Evolutionary conservation across 2,797 vertebrate species (phyloP).

Genomic region (Poeciliopsis presidionis): DNA sequence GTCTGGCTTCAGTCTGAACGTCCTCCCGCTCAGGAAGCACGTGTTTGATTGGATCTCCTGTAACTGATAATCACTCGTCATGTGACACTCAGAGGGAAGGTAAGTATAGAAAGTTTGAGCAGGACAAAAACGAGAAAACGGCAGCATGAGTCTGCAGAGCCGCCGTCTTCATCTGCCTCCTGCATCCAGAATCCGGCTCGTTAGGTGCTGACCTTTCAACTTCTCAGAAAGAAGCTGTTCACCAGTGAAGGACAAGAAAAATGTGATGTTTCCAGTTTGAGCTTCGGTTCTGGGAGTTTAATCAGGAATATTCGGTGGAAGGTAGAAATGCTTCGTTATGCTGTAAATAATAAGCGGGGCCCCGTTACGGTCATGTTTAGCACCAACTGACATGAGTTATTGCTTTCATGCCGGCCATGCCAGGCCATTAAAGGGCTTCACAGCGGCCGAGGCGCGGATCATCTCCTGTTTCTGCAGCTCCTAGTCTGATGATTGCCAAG

Average conservation of each 20-base stretch:
- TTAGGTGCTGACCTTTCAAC: slow-evolving; percentile 20
- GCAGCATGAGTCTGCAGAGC: neutral
- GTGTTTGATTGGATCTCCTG: neutral
- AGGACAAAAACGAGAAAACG: slow-evolving; percentile 4
- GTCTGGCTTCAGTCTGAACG: neutral
- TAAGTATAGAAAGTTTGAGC: slow-evolving; percentile 57
- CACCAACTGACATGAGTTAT: slow-evolving; percentile 47
- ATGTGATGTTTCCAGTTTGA: neutral
- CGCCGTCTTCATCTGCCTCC: neutral
- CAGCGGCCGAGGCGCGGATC: slow-evolving; percentile 20
- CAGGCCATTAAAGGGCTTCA: slow-evolving; percentile 46
- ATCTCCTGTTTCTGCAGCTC: slow-evolving; percentile 47
- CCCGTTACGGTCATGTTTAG: neutral
- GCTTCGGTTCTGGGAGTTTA: neutral
- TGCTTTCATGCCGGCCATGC: slow-evolving; percentile 24
- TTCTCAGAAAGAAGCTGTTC: neutral
- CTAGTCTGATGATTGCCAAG: slow-evolving; percentile 6
- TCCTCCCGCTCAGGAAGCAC: neutral
- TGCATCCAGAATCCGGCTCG: slow-evolving; percentile 22
- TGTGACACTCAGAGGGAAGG: slow-evolving; percentile 15
- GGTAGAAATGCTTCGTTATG: neutral
- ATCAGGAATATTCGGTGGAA: neutral
- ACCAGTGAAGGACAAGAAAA: neutral
- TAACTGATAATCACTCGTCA: neutral
- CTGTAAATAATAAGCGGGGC: slow-evolving; percentile 28